Evolutionary conservation across 2,113 vertebrate genomes (phyloP), one percentile per base, ranked within the genome.

Genomic region (Corythoichthys intestinalis): DNA sequence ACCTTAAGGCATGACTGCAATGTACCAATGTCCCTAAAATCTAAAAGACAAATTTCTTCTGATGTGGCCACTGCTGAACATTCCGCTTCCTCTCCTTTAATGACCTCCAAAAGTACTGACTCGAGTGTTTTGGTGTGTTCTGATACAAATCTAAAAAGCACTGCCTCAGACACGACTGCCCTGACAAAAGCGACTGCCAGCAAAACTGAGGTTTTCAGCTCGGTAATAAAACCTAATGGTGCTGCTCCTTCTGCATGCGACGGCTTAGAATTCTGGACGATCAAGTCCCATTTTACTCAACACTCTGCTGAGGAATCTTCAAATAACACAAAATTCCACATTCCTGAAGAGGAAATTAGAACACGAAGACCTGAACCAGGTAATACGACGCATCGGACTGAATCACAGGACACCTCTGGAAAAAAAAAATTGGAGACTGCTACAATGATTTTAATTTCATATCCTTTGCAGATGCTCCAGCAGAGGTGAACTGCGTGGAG

Each of bases 391-490:
- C 20, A 28, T 28, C 20, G 20, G 20, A 28, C 20, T 28, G 20
- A 28, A 28, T 28, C 20, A 28, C 20, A 28, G 20, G 20, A 28
- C 20, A 28, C 20, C 20, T 28, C 20, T 28, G 20, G 20, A 28
- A 28, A 28, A 28, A 28, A 28, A 28, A 28, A 28, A 28, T 28
- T 28, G 20, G 20, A 28, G 20, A 28, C 20, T 28, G 20, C 20
- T 28, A 28, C 20, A 28, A 28, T 28, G 20, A 28, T 28, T 28
- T 28, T 28, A 28, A 28, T 28, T 0, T 28, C 20, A 28, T 28
- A 10, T 66, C 52, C 6, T 20, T 8, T 67, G 8, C 75, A 93
- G 92, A 79, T 62, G 67, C 80, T 74, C 89, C 80, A 71, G 87
- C 83, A 0, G 67, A 87, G 62, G 86, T 91, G 81, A 57, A 48